Base-by-base conservation (phyloP, 1,140 invertebrate genomes). In the Solenopsis invicta region DNA sequence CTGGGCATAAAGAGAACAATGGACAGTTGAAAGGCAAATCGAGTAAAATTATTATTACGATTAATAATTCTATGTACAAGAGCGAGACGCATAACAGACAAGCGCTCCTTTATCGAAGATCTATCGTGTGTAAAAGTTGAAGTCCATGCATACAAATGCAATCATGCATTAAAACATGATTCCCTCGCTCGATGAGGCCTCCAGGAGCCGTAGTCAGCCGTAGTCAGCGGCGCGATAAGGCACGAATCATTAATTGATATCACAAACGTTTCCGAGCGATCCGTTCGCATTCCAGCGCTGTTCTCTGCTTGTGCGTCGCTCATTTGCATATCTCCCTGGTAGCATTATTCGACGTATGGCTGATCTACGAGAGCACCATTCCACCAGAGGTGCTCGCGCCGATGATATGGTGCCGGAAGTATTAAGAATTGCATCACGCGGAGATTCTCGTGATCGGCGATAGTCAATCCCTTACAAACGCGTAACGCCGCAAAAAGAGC, bases 391-490 rank as follows among this genome's bases (percentile, higher is more conserved):
- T n/a, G 37, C 18, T 66, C 64, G 37, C 34, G 48, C 21, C 37
- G 8, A 4, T 6, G n/a, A 37, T 18, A n/a, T 50, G 18, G 50
- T 45, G 21, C 18, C 45, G 18, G 59, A 8, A 29, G 48, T 16
- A 41, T 29, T 72, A 24, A 85, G 45, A 84, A 76, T 9, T 84
- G 67, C 37, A 74, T 50, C 54, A 29, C 29, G 29, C 0, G 69
- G 62, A 66, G 45, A 81, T 84, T 87, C 78, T 80, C 89, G 54
- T 85, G 89, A 87, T 61, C 61, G 52, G 75, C 85, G 85, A 77
- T 85, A 84, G 82, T 86, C 82, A 85, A 90, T 81, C 76, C 69
- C 69, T 87, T 71, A 76, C 75, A 67, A 86, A 78, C 50, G 67
- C 71, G 41, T 59, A 48, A 71, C 59, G 50, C 67, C 66, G 45